These are phyloP conservation scores for Gobiocypris rarus DNA, from an alignment of 2,113 vertebrate species.

Conservation along the genomic window DNA sequence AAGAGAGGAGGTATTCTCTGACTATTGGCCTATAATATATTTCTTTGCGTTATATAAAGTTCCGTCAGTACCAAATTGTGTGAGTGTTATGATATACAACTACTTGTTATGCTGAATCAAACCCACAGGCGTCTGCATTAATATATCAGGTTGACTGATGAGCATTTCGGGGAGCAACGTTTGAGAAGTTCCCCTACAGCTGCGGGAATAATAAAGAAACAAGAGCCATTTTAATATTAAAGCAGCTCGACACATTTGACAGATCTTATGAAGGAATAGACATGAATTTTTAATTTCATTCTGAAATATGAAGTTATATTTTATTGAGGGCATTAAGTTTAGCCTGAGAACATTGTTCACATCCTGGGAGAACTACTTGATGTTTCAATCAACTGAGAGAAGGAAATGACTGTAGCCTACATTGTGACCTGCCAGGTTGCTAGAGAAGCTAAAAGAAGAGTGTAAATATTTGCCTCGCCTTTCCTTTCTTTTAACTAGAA, in stretches of 20 bases:
- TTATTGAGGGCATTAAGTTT: slow-evolving; percentile 61
- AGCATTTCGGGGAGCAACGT: slow-evolving; percentile 14
- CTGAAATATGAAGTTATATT: slow-evolving; percentile 62
- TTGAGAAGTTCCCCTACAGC: slow-evolving; percentile 38
- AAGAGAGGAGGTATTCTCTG: not conserved
- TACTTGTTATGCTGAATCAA: slow-evolving; percentile 25
- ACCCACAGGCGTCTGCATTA: not conserved
- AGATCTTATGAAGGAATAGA: slow-evolving; percentile 49
- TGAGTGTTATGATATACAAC: not conserved
- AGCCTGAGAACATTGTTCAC: slow-evolving; percentile 53
- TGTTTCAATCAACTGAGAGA: slow-evolving; percentile 33
- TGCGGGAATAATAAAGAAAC: slow-evolving; percentile 37
- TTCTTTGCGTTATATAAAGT: slow-evolving; percentile 1
- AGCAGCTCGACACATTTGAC: slow-evolving; percentile 36
- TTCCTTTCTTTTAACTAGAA: not conserved
- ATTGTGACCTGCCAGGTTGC: not conserved
- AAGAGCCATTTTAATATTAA: slow-evolving; percentile 57
- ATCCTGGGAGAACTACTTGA: slow-evolving; percentile 27
- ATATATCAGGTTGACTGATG: slow-evolving; percentile 37
- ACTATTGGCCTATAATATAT: not conserved
- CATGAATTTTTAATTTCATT: slow-evolving; percentile 58
- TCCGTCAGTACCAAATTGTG: not conserved
- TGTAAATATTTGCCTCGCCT: slow-evolving; percentile 30
- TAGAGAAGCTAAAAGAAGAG: not conserved
- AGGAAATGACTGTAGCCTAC: not conserved